Evolutionary conservation across 2,888 invertebrate genomes (phyloP).

Genomic region (Mimas tiliae): DNA sequence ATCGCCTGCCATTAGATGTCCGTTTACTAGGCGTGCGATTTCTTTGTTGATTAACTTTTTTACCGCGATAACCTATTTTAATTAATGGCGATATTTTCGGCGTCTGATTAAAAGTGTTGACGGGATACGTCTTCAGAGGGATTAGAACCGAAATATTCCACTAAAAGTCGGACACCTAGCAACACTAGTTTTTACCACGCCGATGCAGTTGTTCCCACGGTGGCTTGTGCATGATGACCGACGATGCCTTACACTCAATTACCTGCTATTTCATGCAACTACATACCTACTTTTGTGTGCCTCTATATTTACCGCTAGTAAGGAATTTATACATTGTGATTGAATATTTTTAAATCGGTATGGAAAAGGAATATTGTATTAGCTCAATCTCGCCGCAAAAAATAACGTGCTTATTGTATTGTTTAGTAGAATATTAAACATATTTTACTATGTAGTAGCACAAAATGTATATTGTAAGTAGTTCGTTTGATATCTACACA

Average conservation of each 20-base stretch:
- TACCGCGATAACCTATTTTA: too few relatives aligned
- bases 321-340: neutral
- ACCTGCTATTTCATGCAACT: constrained; percentile 38
- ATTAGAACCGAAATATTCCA: neutral
- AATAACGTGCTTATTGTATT: too few relatives aligned
- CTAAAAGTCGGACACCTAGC: constrained; percentile 8
- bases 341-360: neutral
- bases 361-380: neutral
- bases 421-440: too few relatives aligned
- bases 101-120: too few relatives aligned
- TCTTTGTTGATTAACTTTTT: too few relatives aligned
- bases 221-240: constrained; percentile 42
- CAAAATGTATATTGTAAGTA: too few relatives aligned
- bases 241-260: constrained; percentile 41
- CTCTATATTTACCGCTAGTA: neutral
- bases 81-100: too few relatives aligned
- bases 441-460: too few relatives aligned
- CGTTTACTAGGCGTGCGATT: too few relatives aligned
- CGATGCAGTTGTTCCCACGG: constrained; percentile 57
- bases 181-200: constrained; percentile 42
- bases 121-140: too few relatives aligned
- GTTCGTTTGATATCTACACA: too few relatives aligned
- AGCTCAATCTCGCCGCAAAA: too few relatives aligned
- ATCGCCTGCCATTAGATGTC: neutral
- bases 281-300: constrained; percentile 35